phyloP scores from a whole-genome alignment of 1,140 invertebrate genomes.

The Monomorium pharaonis region DNA sequence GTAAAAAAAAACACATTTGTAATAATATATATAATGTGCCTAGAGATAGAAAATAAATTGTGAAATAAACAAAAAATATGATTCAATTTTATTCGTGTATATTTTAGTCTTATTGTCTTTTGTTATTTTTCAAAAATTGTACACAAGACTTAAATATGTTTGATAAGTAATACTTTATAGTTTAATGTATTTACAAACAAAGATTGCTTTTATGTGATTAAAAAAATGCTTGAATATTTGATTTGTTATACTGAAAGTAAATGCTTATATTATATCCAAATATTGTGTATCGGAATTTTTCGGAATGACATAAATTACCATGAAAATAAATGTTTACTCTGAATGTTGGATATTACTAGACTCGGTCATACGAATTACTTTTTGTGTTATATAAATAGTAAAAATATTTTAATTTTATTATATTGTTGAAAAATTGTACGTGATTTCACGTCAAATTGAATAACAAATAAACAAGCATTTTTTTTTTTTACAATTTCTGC shows the following conservation, averaged over 20 bases:
- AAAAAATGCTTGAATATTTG: not conserved
- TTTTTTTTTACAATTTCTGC: not conserved
- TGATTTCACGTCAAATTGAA: not conserved
- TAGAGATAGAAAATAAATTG: not conserved
- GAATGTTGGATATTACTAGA: not conserved
- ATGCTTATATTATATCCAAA: not conserved
- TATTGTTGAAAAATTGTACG: not conserved
- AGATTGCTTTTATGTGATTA: conserved; percentile 7
- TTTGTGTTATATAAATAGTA: not conserved
- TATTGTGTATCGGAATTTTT: not conserved
- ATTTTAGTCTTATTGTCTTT: conserved; percentile 44
- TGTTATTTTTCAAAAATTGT: not conserved
- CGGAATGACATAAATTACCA: conserved; percentile 14
- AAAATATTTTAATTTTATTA: not conserved
- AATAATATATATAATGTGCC: not conserved
- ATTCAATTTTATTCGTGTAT: conserved; percentile 15
- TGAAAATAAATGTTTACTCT: not conserved
- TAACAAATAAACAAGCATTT: not conserved
- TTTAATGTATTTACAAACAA: not conserved
- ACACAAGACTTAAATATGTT: not conserved
- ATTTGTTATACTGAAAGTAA: not conserved
- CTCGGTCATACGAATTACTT: not conserved
- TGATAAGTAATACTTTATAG: not conserved
- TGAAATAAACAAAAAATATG: conserved; percentile 25
- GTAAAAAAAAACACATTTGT: not conserved